Percentiles rank a stretch among this genome's conserved stretches.
Evolutionary conservation across 2,888 invertebrate genomes (phyloP).

Genomic region (Ctena decussata): DNA sequence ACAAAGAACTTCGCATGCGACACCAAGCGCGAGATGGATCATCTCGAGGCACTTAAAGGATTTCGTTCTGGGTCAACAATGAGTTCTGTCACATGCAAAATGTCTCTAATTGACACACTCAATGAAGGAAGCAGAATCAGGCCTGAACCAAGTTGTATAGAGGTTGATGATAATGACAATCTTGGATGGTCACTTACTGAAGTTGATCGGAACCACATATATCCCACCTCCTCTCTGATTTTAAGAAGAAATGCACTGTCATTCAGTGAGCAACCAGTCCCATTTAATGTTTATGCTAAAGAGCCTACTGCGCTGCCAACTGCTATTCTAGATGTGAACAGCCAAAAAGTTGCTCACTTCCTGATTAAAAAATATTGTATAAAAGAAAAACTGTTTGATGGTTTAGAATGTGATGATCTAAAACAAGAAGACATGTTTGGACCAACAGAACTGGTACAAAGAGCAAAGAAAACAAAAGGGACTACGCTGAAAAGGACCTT

Average conservation of each 20-base stretch:
- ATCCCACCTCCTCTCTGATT: background rate
- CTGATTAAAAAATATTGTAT: slow-evolving; percentile 19
- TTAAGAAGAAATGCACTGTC: slow-evolving; percentile 23
- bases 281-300: slow-evolving; percentile 40
- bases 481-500: slow-evolving; percentile 13
- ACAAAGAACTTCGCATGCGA: slow-evolving; percentile 19
- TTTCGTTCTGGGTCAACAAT: slow-evolving; percentile 43
- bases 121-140: background rate
- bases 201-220: background rate
- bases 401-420: background rate
- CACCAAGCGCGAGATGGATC: slow-evolving; percentile 35
- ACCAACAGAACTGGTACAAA: background rate
- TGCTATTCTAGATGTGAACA: slow-evolving; percentile 28
- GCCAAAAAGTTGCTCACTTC: slow-evolving; percentile 22
- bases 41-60: slow-evolving; percentile 28
- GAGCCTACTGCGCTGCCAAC: slow-evolving; percentile 7
- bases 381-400: background rate
- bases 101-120: slow-evolving; percentile 37
- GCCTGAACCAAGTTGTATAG: background rate
- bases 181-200: slow-evolving; percentile 14
- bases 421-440: background rate
- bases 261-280: background rate
- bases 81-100: slow-evolving; percentile 29
- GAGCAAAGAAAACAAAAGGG: slow-evolving; percentile 8
- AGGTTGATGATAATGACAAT: background rate